phyloP scores from a whole-genome alignment of 2,888 invertebrate species.

The Fissipunctia ypsillon region DNA sequence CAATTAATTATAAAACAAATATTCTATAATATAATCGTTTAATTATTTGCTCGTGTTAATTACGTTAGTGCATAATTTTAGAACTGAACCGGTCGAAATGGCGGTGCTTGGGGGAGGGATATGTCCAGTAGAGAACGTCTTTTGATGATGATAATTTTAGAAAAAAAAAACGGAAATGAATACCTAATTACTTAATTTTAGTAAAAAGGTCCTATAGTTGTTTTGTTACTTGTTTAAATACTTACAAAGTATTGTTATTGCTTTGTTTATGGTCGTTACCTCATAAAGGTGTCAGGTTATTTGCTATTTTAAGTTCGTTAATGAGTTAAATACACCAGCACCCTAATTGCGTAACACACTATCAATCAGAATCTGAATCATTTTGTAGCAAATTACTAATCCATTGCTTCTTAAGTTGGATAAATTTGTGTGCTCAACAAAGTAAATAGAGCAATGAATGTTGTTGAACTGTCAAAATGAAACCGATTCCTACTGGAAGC shows the following conservation, averaged over 20 bases:
- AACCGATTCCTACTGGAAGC: too few species aligned
- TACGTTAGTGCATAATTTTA: neutral
- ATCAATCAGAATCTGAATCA: too few species aligned
- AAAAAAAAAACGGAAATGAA: neutral
- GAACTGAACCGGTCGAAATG: neutral
- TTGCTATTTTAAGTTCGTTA: neutral
- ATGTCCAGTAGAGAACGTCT: neutral
- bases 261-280: constrained; percentile 23
- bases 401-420: too few species aligned
- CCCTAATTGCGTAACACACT: too few species aligned
- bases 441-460: too few species aligned
- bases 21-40: constrained; percentile 12
- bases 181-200: neutral
- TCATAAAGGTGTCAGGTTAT: neutral
- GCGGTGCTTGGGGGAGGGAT: neutral
- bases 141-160: neutral
- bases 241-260: constrained; percentile 3
- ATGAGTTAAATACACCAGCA: constrained; percentile 1
- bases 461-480: too few species aligned
- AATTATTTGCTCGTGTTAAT: constrained; percentile 14
- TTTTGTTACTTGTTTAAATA: constrained; percentile 19
- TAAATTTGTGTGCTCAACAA: too few species aligned
- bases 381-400: too few species aligned
- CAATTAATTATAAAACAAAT: constrained; percentile 4
- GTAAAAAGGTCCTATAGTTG: neutral